Percentiles rank a stretch among this genome's conserved stretches.
Evolutionary conservation across 2,888 invertebrate genomes (phyloP).

Genomic region (Aelia acuminata): DNA sequence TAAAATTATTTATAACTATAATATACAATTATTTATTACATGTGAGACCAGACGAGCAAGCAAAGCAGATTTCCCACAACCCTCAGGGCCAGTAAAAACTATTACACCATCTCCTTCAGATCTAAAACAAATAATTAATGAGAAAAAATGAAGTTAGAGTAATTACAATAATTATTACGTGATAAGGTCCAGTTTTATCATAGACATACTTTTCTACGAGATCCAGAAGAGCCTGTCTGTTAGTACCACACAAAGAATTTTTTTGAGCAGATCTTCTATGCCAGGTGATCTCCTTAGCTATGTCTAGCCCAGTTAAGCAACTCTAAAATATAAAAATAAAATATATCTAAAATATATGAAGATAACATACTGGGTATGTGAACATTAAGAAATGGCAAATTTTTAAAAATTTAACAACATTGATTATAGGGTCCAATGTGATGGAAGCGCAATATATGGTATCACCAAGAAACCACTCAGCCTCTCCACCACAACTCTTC

Average conservation of each 20-base stretch:
- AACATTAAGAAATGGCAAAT: neutral
- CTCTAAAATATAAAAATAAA: neutral
- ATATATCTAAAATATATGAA: too few species aligned
- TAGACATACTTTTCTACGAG: constrained; percentile 38
- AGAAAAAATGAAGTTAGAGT: neutral
- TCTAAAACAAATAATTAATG: neutral
- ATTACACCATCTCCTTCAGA: constrained; percentile 68
- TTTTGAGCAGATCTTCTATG: constrained; percentile 50
- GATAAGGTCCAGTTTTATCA: neutral
- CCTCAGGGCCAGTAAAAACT: constrained; percentile 83
- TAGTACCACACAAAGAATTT: constrained; percentile 53
- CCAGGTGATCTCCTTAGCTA: constrained; percentile 46
- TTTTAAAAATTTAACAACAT: neutral
- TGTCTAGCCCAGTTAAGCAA: constrained; percentile 33
- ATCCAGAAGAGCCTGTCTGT: constrained; percentile 44
- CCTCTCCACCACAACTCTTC: too few species aligned
- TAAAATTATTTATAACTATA: neutral
- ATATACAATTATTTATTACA: constrained; percentile 25
- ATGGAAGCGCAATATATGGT: too few species aligned
- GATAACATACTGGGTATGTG: too few species aligned
- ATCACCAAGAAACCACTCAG: too few species aligned
- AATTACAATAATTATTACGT: neutral
- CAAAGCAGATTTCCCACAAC: constrained; percentile 87
- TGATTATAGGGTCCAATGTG: neutral
- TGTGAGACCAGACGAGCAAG: constrained; percentile 79